Base-by-base conservation (phyloP, 2,797 vertebrate genomes). In the Eleutherodactylus coqui region DNA sequence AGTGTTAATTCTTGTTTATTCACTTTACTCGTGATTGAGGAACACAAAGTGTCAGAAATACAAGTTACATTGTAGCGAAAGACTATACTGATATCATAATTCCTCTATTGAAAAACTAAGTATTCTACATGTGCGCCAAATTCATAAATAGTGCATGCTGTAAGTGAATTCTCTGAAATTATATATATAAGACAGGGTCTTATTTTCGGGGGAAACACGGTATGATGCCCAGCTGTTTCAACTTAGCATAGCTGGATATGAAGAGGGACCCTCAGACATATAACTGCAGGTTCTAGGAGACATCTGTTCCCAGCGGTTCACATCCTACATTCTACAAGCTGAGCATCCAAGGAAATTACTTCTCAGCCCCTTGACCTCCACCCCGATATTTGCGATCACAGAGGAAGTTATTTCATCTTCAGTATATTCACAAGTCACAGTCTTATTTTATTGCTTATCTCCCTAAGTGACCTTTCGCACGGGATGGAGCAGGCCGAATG, bases 281-380 rank as follows among this genome's bases (percentile, higher is more conserved):
- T 6, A 67, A 8, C 7, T 29, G 10, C 13, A 14, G 29, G 13
- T 32, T 64, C 60, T 24, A 38, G 34, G 19, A 70, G 9, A 21
- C 67, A 41, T 70, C 2, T 24, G 36, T 70, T 3, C 34, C 21
- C 41, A 3, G 4, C 11, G 5, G n/a, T 45, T 73, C 38, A 73
- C 41, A 45, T 27, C 24, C 11, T 73, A 27, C 3, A 45, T 13
- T 45, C 13, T 45, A 27, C 11, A 73, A 70, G 21, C 67, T 24
- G 43, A 14, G 41, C 11, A 45, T 73, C 70, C 24, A 45, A 45
- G 10, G 11, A 73, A 27, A 73, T 73, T 43, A 73, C 70, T 45
- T 73, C 38, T 43, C 41, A 27, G 45, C n/a, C 24, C 43, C 41
- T 73, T 73, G 70, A 73, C 70, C 70, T 73, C 70, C n/a, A n/a